Base-by-base conservation (phyloP, 2,797 vertebrate genomes). In the Schizopygopsis malacanthus region DNA sequence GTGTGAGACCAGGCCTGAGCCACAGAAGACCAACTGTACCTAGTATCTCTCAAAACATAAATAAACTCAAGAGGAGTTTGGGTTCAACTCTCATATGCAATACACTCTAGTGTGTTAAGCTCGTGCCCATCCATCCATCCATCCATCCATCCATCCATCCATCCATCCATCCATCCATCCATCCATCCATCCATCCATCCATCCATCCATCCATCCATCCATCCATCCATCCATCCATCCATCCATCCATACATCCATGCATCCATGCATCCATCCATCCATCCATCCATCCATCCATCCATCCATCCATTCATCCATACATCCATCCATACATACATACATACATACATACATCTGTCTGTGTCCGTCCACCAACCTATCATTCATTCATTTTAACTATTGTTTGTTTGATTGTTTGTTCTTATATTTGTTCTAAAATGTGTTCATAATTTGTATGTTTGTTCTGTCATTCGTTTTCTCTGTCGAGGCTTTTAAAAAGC, bases 41-140 rank as follows among this genome's bases (percentile, higher is more conserved):
- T 41, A 65, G 54, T 20, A 63, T 54, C 78, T 63, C 65, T 50
- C 50, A 52, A n/a, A 87, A 45, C 39, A 59, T n/a, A 41, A 72
- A 83, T n/a, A 41, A 82, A 86, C 54, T 11, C 20, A 9, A 25
- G 11, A 25, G 45, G 12, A 43, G n/a, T 37, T 61, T 45, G 9
- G 22, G 28, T 37, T 54, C 4, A 33, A 54, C 28, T 37, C 47
- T 76, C 18, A 37, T 8, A 76, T 37, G 10, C 18, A 37, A 33
- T 37, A 37, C 72, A 20, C 12, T 73, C 15, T 10, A 47, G 43
- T 33, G 45, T 0, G 9, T 75, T 75, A 3, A 75, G 28, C 16
- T 33, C 18, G 1, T 4, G 18, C 4, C 9, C 28, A 39, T 69
- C 65, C 4, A 20, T 37, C 33, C 8, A 20, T 28, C 61, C 5